phyloP scores from a whole-genome alignment of 2,888 invertebrate genomes.

The Portevinia maculata region DNA sequence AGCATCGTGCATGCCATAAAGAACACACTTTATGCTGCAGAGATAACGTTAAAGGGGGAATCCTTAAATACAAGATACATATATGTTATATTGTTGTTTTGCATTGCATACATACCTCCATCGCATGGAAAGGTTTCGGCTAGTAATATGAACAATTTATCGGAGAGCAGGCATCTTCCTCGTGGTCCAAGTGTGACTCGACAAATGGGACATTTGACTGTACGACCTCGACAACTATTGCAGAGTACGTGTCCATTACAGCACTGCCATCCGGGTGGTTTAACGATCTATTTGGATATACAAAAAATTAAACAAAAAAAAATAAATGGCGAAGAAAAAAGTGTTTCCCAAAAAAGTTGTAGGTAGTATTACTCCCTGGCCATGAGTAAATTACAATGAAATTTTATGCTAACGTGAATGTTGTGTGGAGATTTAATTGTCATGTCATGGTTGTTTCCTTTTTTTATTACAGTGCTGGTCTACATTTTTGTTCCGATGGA shows the following conservation, averaged over 20 bases:
- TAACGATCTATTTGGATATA: constrained; percentile 79
- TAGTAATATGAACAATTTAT: constrained; percentile 83
- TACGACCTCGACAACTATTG: constrained; percentile 83
- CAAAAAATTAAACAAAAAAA: constrained; percentile 8
- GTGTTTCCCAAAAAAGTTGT: not conserved
- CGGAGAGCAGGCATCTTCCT: constrained; percentile 83
- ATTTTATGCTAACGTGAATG: constrained; percentile 20
- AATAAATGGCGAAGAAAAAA: not conserved
- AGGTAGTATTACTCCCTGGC: constrained; percentile 46
- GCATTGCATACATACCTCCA: constrained; percentile 78
- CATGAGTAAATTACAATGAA: constrained; percentile 54
- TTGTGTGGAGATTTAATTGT: constrained; percentile 20
- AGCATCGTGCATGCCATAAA: constrained; percentile 65
- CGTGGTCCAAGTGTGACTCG: constrained; percentile 82
- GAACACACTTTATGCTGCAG: constrained; percentile 57
- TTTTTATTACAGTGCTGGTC: not conserved
- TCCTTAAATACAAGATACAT: constrained; percentile 36
- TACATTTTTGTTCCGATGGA: too few species aligned
- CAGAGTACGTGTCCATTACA: constrained; percentile 84
- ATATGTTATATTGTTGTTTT: constrained; percentile 4
- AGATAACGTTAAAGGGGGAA: constrained; percentile 46
- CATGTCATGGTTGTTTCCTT: constrained; percentile 6
- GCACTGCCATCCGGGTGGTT: constrained; percentile 83
- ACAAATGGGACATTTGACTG: constrained; percentile 83
- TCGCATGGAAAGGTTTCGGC: constrained; percentile 82